Evolutionary conservation across 2,888 invertebrate genomes (phyloP).

Genomic region (Leptinotarsa rubiginosa): DNA sequence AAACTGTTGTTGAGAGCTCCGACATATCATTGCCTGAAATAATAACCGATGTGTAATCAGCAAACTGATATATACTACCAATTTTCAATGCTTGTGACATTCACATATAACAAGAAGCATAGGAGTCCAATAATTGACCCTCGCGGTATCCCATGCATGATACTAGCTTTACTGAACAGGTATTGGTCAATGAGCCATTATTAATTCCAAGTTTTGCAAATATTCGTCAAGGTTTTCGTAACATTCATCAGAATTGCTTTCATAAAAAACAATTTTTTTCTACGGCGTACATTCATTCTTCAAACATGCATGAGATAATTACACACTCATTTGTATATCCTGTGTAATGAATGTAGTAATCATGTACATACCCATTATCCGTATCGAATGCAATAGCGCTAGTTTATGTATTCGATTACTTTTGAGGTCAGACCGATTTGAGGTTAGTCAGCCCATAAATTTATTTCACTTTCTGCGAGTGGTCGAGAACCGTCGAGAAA

Average conservation of each 20-base stretch:
- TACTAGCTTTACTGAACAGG: too few species aligned
- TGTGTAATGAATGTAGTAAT: constrained; percentile 14
- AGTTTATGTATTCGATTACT: constrained; percentile 31
- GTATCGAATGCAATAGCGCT: constrained; percentile 31
- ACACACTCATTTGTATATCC: constrained; percentile 20
- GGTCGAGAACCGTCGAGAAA: constrained; percentile 24
- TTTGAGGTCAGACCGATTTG: constrained; percentile 40
- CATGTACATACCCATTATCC: constrained; percentile 17
- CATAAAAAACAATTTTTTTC: not conserved
- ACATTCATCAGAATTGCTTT: not conserved
- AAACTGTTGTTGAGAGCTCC: too few species aligned
- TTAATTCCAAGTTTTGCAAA: too few species aligned
- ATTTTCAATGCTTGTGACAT: too few species aligned
- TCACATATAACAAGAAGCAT: too few species aligned
- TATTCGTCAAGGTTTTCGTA: not conserved
- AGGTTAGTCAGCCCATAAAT: constrained; percentile 35
- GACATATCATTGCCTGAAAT: too few species aligned
- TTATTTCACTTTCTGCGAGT: constrained; percentile 41
- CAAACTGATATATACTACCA: too few species aligned
- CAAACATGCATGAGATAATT: constrained; percentile 9
- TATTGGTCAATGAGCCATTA: too few species aligned
- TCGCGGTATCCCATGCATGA: too few species aligned
- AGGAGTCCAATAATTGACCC: too few species aligned
- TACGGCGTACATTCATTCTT: constrained; percentile 1
- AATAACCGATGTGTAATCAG: too few species aligned